These are phyloP conservation scores for Acrossocheilus wenchowensis DNA, from an alignment of 2,797 vertebrate genomes.

Conservation along the genomic window DNA sequence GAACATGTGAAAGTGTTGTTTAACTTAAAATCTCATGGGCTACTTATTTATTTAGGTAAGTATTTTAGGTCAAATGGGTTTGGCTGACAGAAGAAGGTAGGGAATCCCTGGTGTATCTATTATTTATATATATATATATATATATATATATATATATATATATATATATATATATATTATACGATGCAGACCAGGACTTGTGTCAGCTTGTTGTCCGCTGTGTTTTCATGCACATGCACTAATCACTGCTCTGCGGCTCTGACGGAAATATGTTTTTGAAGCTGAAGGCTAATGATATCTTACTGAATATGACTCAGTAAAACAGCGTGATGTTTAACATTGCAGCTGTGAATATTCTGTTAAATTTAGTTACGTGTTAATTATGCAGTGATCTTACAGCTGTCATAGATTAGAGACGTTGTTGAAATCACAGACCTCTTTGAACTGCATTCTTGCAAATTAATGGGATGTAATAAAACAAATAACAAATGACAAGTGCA, in stretches of 20 bases:
- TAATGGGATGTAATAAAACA: background rate
- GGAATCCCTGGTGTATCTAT: background rate
- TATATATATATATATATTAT: background rate
- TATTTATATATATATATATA: background rate
- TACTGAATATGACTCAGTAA: background rate
- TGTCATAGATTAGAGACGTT: background rate
- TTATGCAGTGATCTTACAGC: background rate
- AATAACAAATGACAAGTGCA: background rate
- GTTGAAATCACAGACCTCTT: background rate
- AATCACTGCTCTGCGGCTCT: background rate
- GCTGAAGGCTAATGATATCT: background rate
- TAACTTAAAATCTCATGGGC: background rate
- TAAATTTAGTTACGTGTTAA: background rate
- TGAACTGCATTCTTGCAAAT: background rate
- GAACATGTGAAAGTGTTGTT: background rate
- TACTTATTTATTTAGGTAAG: background rate
- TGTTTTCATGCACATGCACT: background rate
- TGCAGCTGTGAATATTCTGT: slow-evolving; percentile 1
- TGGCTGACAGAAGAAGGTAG: background rate
- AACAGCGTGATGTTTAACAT: background rate
- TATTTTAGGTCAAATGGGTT: background rate
- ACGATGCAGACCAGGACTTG: background rate
- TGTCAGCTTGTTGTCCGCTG: background rate
- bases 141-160: background rate
- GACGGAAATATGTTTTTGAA: background rate